Evolutionary conservation across 2,797 vertebrate genomes (phyloP), one percentile per base, ranked within the genome.

Genomic region (Amblyopsis hoosieri): DNA sequence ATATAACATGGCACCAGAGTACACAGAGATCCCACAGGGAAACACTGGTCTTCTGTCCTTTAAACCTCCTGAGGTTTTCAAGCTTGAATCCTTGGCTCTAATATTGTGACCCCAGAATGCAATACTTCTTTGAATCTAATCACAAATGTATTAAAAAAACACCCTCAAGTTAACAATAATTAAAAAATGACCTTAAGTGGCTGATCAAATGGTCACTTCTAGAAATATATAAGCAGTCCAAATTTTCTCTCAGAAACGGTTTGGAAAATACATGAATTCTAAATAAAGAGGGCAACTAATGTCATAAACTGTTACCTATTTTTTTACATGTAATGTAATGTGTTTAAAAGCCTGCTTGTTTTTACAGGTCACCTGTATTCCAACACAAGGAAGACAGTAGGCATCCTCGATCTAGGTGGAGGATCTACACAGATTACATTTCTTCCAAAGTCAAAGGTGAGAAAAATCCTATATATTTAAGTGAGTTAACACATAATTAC

Each of bases 391-490:
- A 92, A 77, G 79, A 99, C 96, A 14, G 90, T 98, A 67, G 98
- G 98, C n/a, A 99, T 92, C 80, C 88, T 99, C 90, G 98, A 99
- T 87, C 82, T 99, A 82, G 98, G 98, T 61, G 98, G 98, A 75
- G 98, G 95, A 76, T 99, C 98, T 56, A 98, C 98, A 45, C 98
- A 99, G 83, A 98, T 99, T 87, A 98, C 97, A 0, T 99, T 99
- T 77, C 94, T 98, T 75, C 98, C 98, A 0, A 93, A 88, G 64
- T 93, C 94, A 77, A 93, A 94, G 96, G 98, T 99, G 74, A 91
- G 57, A 71, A 64, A 64, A 59, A 53, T 76, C 14, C 55, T 57
- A 12, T 49, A 45, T 0, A 23, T 64, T 4, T 48, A 3, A 3
- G 42, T 29, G 50, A 49, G 53, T 48, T 50, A 51, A 46, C n/a